phyloP scores from a whole-genome alignment of 2,888 invertebrate species.

The Melolontha melolontha region DNA sequence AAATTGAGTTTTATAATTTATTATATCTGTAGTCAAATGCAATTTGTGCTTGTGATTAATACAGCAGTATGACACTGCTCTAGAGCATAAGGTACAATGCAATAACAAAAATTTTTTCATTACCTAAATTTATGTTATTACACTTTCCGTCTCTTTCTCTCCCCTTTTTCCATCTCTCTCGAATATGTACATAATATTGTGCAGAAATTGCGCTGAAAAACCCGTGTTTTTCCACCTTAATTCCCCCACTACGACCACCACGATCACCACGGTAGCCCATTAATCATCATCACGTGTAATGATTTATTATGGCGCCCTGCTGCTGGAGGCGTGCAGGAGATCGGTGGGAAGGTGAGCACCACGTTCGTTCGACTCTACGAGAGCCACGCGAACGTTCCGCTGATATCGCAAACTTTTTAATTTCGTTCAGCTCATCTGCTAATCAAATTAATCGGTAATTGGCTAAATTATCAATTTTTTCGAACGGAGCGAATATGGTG shows the following conservation, averaged over 20 bases:
- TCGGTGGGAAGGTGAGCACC: too few relatives aligned
- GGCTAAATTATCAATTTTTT: conserved; percentile 29
- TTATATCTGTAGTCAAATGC: too few relatives aligned
- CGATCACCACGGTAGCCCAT: background rate
- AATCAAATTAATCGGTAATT: conserved; percentile 34
- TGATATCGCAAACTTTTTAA: conserved; percentile 31
- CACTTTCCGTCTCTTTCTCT: too few relatives aligned
- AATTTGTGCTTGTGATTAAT: too few relatives aligned
- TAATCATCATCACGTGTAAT: conserved; percentile 35
- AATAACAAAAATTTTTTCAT: too few relatives aligned
- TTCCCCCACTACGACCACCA: conserved; percentile 1
- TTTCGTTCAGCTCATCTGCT: conserved; percentile 18
- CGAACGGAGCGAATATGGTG: conserved; percentile 15
- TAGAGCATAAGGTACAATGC: too few relatives aligned
- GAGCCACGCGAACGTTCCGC: conserved; percentile 8
- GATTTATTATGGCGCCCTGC: conserved; percentile 26
- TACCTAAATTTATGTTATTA: too few relatives aligned
- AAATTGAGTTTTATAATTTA: too few relatives aligned
- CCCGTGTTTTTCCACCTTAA: conserved; percentile 34
- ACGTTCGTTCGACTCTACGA: background rate
- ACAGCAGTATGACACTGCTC: too few relatives aligned
- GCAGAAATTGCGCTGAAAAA: conserved; percentile 24
- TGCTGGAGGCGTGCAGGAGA: background rate
- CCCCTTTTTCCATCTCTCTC: too few relatives aligned
- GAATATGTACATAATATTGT: background rate